Base-by-base conservation (phyloP, 2,888 invertebrate genomes). In the Chelonus formosanus region DNA sequence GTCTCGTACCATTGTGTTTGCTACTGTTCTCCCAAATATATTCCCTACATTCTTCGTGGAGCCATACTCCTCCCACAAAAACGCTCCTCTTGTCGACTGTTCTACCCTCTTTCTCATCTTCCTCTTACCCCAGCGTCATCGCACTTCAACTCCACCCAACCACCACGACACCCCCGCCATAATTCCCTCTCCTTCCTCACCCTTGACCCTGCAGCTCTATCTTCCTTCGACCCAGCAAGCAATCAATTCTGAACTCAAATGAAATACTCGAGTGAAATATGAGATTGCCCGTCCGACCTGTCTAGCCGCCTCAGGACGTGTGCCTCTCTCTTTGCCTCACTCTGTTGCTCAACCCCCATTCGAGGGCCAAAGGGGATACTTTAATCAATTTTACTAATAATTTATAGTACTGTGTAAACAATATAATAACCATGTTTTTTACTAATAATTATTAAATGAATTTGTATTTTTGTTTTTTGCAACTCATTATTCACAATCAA, bases 201-300 rank as follows among this genome's bases (percentile, higher is more conserved):
- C 47, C 47, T 7, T 54, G 31, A 54, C 8, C 48, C 47, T 40
- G 40, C 55, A 59, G 55, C 64, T 69, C 69, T 68, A 68, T 71
- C 71, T 73, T 68, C 69, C 67, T 70, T 72, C 70, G 67, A 67
- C 67, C 68, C 71, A 60, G 59, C 67, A 60, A 66, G 75, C 70
- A 74, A 77, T 78, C 74, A 78, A 76, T 75, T 77, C 71, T 71
- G 60, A 74, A 75, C 71, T 74, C 72, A 71, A 76, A 74, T 72
- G 75, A 75, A 75, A 76, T 72, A 74, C 74, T 73, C 69, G 68
- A 70, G 71, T 74, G 72, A 74, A 75, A 76, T 74, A 73, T 71
- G 73, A 72, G 70, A 70, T 72, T 71, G 58, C 68, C 63, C 70
- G 70, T 68, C 68, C 67, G 68, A 64, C 65, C 69, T 67, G 65